Base-by-base conservation (phyloP, 1,140 invertebrate species). In the Caerostris extrusa region DNA sequence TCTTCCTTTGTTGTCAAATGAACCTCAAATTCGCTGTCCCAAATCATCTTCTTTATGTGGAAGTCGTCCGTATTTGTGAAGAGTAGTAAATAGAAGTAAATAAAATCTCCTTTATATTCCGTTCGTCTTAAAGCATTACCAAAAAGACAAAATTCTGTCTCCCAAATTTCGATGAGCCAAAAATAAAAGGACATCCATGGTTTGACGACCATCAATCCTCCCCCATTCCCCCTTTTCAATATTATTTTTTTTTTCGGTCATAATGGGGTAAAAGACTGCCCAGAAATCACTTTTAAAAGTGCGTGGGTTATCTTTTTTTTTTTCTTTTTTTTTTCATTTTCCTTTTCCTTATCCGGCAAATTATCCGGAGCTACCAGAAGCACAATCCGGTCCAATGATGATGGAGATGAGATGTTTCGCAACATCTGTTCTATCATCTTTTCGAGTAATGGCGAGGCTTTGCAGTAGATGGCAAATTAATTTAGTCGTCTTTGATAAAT, bases 401-500 rank as follows among this genome's bases (percentile, higher is more conserved):
- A 17, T 71, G 69, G 61, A 89, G 56, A 53, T 10, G 12, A 14
- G 34, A 19, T 83, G 34, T 56, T 69, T 17, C 7, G 87, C 14
- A 89, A 90, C 89, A 90, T 90, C 89, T 90, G 89, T 90, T 90
- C 50, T 55, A 81, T 58, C 89, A 90, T 81, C 69, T 90, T 58
- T 58, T 55, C 17, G 12, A 71, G 69, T 81, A 81, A 90, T 58
- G 89, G 53, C 87, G 34, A 19, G 69, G 69, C n/a, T n/a, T 50
- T 81, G 89, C 89, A 90, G n/a, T n/a, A n/a, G 89, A 90, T 90
- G 89, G 89, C 55, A 60, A n/a, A n/a, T 69, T 90, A 77, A 90
- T 90, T 81, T 57, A 57, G 34, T 81, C 55, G 71, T 89, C 69
- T 69, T 90, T 57, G 89, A 90, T 81, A 77, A 90, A 81, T 90